Evolutionary conservation across 2,888 invertebrate species (phyloP), one percentile per base, ranked within the genome.

Genomic region (Rugalucina vietnamica): DNA sequence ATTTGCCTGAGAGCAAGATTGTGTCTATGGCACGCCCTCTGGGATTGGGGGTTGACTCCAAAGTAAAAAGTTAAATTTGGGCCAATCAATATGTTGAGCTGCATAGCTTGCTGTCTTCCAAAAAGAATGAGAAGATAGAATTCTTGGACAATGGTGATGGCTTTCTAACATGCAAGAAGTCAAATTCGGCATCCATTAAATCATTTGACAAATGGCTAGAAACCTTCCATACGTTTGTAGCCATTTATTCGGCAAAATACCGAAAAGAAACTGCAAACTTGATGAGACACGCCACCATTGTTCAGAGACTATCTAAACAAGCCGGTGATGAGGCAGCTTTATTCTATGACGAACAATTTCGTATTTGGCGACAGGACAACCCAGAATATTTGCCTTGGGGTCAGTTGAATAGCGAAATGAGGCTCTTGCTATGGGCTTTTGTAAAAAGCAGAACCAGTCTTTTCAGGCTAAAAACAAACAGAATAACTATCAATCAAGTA

Each of bases 361-460:
- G 70, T 12, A 14, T 69, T 12, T 69, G 69, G 69, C 69, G 69
- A 5, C 18, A 70, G 39, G 37, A 36, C 12, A n/a, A 70, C 10
- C 70, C 70, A 5, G 70, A 70, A n/a, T 12, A n/a, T 14, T 70
- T 70, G 70, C 34, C 37, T 24, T 70, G 34, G 70, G 34, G 39
- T 36, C 10, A 36, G 21, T n/a, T 36, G 8, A 37, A 70, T 39
- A 70, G 21, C 21, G 36, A 70, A 77, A 77, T 50, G 32, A 70
- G 37, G 50, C 70, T 29, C 24, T 77, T 18, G 76, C 76, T 39
- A 70, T 70, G 21, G 70, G 70, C 18, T 29, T 70, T 14, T 43
- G 24, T 10, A 50, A 34, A 18, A 21, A 5, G 8, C 5, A 24
- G 3, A 32, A 21, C 4, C 18, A 49, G 18, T n/a, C n/a, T n/a